A percentile compares a stretch with the other conserved stretches of the same genome.
phyloP scores from a whole-genome alignment of 1,140 invertebrate species.

The Pectinophora gossypiella region DNA sequence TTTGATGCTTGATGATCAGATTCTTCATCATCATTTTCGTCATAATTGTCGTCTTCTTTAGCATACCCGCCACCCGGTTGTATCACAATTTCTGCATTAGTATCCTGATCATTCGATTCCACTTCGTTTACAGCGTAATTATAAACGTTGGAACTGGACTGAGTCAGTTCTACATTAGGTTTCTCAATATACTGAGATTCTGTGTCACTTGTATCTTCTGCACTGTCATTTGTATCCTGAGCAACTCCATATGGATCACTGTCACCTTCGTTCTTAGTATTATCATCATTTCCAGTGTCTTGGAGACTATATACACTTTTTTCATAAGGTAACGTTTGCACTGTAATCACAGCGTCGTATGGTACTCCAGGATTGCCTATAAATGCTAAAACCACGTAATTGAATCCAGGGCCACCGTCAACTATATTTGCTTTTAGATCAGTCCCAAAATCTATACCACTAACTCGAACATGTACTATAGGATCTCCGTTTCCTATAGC shows the following conservation, averaged over 20 bases:
- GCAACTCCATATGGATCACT: slow-evolving; percentile 17
- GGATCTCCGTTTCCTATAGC: slow-evolving; percentile 44
- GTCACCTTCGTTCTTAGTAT: too few species aligned
- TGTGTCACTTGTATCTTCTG: slow-evolving; percentile 29
- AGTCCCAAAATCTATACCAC: slow-evolving; percentile 59
- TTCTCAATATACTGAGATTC: slow-evolving; percentile 12
- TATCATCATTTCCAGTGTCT: too few species aligned
- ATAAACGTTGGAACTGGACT: too few species aligned
- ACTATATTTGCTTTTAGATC: slow-evolving; percentile 57
- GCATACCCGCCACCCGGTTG: too few species aligned
- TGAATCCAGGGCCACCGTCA: slow-evolving; percentile 61
- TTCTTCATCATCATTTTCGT: slow-evolving; percentile 29
- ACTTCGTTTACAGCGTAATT: too few species aligned
- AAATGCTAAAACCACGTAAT: slow-evolving; percentile 57
- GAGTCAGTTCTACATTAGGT: too few species aligned
- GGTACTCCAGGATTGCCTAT: slow-evolving; percentile 43
- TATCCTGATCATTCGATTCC: too few species aligned
- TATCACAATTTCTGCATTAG: too few species aligned
- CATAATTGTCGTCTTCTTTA: too few species aligned
- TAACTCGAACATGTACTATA: slow-evolving; percentile 57
- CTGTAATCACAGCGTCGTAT: slow-evolving; percentile 57
- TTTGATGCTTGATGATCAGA: slow-evolving; percentile 35
- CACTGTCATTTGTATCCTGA: slow-evolving; percentile 34
- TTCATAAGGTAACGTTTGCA: slow-evolving; percentile 38
- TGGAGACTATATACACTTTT: neutral